Evolutionary conservation across 1,140 invertebrate species (phyloP), one percentile per base, ranked within the genome.

Genomic region (Colletes latitarsis): DNA sequence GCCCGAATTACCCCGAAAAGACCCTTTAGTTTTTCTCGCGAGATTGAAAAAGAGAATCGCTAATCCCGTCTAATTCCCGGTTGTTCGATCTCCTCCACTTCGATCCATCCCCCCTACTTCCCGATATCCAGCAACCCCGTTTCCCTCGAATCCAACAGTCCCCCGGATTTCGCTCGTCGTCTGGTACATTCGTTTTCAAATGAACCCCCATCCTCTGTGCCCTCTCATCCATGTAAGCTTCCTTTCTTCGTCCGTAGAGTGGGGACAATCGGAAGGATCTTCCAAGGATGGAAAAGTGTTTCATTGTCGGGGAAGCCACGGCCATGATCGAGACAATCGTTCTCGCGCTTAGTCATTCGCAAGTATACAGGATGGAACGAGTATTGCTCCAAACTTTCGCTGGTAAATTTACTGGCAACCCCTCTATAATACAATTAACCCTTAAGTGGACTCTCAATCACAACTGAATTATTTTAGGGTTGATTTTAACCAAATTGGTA

Each of bases 41-140:
- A 76, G 63, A 67, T 77, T 77, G 64, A 68, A 77, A 68, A 77
- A 77, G 53, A n/a, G 41, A 69, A 77, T 39, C 19, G 41, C 30
- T 67, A 57, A 66, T 57, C 63, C 63, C 10, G 57, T 19, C 52
- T 67, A 76, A 76, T 67, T 57, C 63, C 15, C 12, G 39, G 17
- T 15, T 19, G 17, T 58, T 69, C 64, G 74, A 67, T 49, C 21
- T 39, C 41, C 62, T 57, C 39, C 19, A 9, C 10, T 74, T 41
- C 41, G 49, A 58, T n/a, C 52, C 8, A 30, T 10, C 49, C 49
- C 46, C 53, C n/a, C 41, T 8, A 8, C 53, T 10, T 10, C 6
- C 14, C 17, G 58, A 9, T 12, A 49, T 60, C 17, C 43, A 19
- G 52, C 46, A 67, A 46, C 52, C 52, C 52, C 46, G 57, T 57